phyloP scores from a whole-genome alignment of 2,888 invertebrate species.

The Panorpa germanica region DNA sequence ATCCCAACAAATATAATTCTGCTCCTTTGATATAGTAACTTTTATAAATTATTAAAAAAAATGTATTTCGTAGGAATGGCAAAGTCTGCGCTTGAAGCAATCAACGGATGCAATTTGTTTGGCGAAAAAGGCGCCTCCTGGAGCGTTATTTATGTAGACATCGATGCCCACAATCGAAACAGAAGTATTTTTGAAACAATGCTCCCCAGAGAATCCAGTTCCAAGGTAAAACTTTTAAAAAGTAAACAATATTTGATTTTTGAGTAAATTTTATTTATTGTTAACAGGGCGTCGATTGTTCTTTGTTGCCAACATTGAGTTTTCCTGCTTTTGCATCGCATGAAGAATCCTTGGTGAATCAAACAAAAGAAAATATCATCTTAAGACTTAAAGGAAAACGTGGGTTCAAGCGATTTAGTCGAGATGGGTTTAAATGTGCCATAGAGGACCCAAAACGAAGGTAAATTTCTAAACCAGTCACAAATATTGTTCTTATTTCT shows the following conservation, averaged over 20 bases:
- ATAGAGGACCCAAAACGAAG: conserved; percentile 60
- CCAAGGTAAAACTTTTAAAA: conserved; percentile 65
- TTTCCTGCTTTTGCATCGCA: conserved; percentile 98
- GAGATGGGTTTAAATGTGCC: conserved; percentile 86
- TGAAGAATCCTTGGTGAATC: conserved; percentile 70
- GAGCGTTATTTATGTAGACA: conserved; percentile 98
- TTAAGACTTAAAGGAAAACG: conserved; percentile 68
- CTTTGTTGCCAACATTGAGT: conserved; percentile 80
- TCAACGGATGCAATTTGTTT: conserved; percentile 96
- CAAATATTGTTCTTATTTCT: conserved; percentile 3
- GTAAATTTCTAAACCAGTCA: conserved; percentile 14
- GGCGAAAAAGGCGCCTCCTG: conserved; percentile 95
- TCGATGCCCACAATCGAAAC: conserved; percentile 98
- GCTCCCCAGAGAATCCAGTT: conserved; percentile 92
- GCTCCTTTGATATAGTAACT: not conserved
- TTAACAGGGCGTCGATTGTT: conserved; percentile 76
- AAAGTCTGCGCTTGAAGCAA: conserved; percentile 94
- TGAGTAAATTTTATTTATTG: conserved; percentile 9
- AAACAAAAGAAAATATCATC: conserved; percentile 72
- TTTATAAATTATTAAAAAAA: conserved; percentile 3
- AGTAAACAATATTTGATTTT: conserved; percentile 8
- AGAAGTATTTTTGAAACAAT: conserved; percentile 97
- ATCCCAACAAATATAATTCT: conserved; percentile 1
- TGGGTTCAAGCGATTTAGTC: conserved; percentile 84
- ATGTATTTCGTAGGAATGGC: conserved; percentile 46